Evolutionary conservation across 1,140 invertebrate species (phyloP), one percentile per base, ranked within the genome.

Genomic region (Eupristina koningsbergeri): DNA sequence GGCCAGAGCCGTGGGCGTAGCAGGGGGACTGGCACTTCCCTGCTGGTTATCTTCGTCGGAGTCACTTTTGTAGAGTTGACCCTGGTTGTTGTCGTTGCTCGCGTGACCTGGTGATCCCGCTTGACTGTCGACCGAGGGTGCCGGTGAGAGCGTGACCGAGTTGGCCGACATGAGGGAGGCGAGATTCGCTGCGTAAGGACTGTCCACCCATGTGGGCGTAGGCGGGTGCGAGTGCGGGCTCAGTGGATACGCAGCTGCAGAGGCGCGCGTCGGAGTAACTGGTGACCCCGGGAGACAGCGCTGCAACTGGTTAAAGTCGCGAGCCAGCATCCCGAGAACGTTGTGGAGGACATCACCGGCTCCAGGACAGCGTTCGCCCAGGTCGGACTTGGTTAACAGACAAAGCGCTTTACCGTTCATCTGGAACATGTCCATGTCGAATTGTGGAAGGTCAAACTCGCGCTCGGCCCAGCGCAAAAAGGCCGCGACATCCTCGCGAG

Each of bases 361-460:
- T 0, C 97, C 96, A 0, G 97, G 97, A 86, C 97, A 97, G 81
- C 98, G 93, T 88, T 98, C 97, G 9, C 96, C 96, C 82, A 99
- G 94, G 92, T 99, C 98, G 7, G 95, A 95, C 90, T 98, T 96
- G 31, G 96, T 98, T 80, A 98, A 92, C 58, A 99, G 93, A 90
- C 97, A 98, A 80, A 98, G 91, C 0, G 97, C 98, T 93, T 98
- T 98, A 95, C 98, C 98, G 91, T 99, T 99, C 97, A 99, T 98
- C 93, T 98, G 97, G 91, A 99, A 98, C 93, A 97, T 95, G 88
- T 98, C 97, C 94, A 97, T 96, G 89, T 98, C 97, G 88, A 99
- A 96, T 81, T 96, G 94, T 29, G 97, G 97, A 79, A 99, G 92
- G 89, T 98, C 97, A 90, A 98, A 99, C 92, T 98, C 98, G 64